A percentile compares a stretch with the other conserved stretches of the same genome.
Evolutionary conservation across 2,888 invertebrate species (phyloP).

Genomic region (Tetramorium bicarinatum): DNA sequence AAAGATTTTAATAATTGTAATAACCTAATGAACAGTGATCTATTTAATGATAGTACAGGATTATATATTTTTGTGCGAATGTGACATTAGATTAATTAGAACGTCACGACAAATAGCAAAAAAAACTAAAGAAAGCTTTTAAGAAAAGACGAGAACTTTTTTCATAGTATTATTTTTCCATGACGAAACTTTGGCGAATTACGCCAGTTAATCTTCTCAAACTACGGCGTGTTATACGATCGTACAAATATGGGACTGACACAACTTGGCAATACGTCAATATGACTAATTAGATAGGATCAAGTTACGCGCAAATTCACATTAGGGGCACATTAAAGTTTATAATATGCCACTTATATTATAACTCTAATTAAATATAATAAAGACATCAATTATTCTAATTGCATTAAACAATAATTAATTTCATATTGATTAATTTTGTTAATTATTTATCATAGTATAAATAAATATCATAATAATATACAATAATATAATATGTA

Average conservation of each 20-base stretch:
- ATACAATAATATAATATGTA: background rate
- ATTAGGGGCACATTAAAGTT: background rate
- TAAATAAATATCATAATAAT: background rate
- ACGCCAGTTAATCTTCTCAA: conserved; percentile 5
- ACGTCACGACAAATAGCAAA: background rate
- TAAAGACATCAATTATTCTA: background rate
- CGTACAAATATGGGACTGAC: conserved; percentile 5
- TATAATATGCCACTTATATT: background rate
- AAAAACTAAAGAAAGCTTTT: background rate
- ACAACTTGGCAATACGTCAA: background rate
- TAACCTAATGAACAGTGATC: background rate
- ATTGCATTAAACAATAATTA: background rate
- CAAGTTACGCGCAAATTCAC: conserved; percentile 27
- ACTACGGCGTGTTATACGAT: background rate
- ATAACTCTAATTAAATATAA: background rate
- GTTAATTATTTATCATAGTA: conserved; percentile 16
- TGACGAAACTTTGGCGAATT: conserved; percentile 11
- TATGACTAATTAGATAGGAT: conserved; percentile 18
- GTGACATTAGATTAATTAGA: background rate
- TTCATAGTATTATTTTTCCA: background rate
- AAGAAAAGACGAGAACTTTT: conserved; percentile 8
- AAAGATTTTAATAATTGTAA: background rate
- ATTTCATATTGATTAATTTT: conserved; percentile 7
- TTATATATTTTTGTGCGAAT: background rate
- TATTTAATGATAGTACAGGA: background rate